Evolutionary conservation across 2,797 vertebrate species (phyloP).

Genomic region (Schizothorax lantsangensis): DNA sequence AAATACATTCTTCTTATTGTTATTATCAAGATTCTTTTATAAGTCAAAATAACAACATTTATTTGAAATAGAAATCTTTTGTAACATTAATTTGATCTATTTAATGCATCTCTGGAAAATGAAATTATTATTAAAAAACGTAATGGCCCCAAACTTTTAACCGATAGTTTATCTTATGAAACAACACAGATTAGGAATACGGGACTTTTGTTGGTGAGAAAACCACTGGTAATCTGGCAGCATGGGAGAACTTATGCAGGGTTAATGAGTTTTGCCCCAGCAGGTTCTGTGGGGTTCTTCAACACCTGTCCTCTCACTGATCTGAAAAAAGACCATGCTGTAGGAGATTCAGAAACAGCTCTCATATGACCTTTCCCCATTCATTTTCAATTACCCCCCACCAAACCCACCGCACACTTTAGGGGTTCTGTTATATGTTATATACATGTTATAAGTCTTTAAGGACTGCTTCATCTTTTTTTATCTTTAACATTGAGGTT

Average conservation of each 20-base stretch:
- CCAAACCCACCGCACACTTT: neutral
- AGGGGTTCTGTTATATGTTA: neutral
- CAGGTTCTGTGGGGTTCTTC: neutral
- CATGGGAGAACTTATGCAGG: conserved; percentile 7
- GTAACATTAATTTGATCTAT: neutral
- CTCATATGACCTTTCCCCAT: neutral
- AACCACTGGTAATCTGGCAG: conserved; percentile 2
- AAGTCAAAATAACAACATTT: neutral
- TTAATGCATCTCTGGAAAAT: neutral
- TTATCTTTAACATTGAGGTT: conserved; percentile 68
- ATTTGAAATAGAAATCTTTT: neutral
- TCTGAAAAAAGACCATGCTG: neutral
- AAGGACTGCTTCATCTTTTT: conserved; percentile 44
- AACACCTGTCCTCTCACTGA: too few species aligned
- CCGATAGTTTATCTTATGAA: neutral
- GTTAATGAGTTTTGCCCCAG: conserved; percentile 1
- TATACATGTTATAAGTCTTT: conserved; percentile 19
- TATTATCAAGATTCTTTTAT: neutral
- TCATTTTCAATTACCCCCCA: neutral
- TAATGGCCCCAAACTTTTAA: neutral
- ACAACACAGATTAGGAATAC: neutral
- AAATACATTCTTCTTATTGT: too few species aligned
- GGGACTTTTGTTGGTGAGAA: neutral
- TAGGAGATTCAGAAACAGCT: neutral
- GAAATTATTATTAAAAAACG: neutral